Evolutionary conservation across 2,888 invertebrate genomes (phyloP), one percentile per base, ranked within the genome.

Genomic region (Hypolimnas misippus): DNA sequence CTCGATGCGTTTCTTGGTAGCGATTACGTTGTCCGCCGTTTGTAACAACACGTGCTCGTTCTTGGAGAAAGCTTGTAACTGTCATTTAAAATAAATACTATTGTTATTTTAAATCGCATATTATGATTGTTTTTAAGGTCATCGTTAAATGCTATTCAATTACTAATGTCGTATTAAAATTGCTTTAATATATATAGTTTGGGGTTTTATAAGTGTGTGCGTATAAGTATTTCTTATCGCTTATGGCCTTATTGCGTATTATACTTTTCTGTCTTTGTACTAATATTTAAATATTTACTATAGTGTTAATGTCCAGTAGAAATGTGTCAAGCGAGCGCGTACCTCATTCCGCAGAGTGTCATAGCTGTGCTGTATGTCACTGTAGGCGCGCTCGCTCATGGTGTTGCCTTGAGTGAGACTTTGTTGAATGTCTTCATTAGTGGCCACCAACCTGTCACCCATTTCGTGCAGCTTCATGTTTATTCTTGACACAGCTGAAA

Each of bases 1-100:
- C 77, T 97, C 97, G 12, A 98, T 94, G 46, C 96, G 93, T 57
- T 96, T 94, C 83, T 97, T 97, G 1, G 95, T 96, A 64, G 97
- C 96, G 76, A 97, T 82, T 33, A 97, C 96, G 77, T 96, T 95
- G 86, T 97, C 97, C 0, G 97, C 96, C 46, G 96, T 97, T 76
- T 96, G 95, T 53, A 96, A 91, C 84, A 97, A 93, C 2, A 97
- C 95, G 69, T 95, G 94, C 77, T 97, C 97, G 62, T 95, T 94
- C 78, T 96, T 96, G 1, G 94, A 92, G 56, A 97, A 87, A 2
- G 93, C 88, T 74, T 93, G 89, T 4, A 94, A 85, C 92, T 92
- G 71, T 14, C 50, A 59, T 57, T 33, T 33, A 35, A 35, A 25
- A 44, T 5, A 4, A 19, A 25, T 5, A 25, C 25, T 25, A 5